Base-by-base conservation (phyloP, 2,888 invertebrate genomes). In the Polyommatus iphigenia region DNA sequence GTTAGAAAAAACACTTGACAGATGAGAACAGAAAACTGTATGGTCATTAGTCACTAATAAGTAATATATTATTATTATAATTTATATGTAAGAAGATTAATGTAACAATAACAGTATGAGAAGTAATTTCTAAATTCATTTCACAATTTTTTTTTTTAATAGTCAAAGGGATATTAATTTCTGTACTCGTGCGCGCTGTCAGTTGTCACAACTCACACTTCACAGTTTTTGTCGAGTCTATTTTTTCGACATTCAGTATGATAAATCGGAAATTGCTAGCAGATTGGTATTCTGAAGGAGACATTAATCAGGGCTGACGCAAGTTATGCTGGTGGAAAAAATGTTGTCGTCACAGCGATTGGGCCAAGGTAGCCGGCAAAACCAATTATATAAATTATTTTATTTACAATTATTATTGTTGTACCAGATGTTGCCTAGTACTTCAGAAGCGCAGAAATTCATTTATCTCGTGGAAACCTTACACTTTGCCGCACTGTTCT, bases 231-330 rank as follows among this genome's bases (percentile, higher is more conserved):
- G 6, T 6, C 32, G 15, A 29, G 2, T 67, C 24, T 67, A 29
- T 32, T 32, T 67, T 29, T 67, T 62, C 24, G 10, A 5, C 6
- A 67, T 24, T 67, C 24, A 4, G 15, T 67, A 18, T 32, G 67
- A 67, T 67, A 67, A 62, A 67, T 67, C 29, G 67, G 18, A 67
- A 67, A 67, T 67, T 6, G 32, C 29, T 24, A 62, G 13, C 24
- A 32, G 67, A 67, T 67, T 67, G 62, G 62, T 62, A 67, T 67
- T 67, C 67, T 18, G 67, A 67, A 67, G 32, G 67, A 67, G 32
- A 29, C 29, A 67, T 67, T 32, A 67, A 67, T 67, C 67, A 67
- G 62, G 3, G 67, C 15, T 67, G 67, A 67, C 67, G 67, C 29
- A 29, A 67, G 29, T 62, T 62, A 62, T 67, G 67, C 15, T 15